Conservation (phyloP, 2,888 invertebrate genomes). For the Meteorus cinctellus region DNA sequence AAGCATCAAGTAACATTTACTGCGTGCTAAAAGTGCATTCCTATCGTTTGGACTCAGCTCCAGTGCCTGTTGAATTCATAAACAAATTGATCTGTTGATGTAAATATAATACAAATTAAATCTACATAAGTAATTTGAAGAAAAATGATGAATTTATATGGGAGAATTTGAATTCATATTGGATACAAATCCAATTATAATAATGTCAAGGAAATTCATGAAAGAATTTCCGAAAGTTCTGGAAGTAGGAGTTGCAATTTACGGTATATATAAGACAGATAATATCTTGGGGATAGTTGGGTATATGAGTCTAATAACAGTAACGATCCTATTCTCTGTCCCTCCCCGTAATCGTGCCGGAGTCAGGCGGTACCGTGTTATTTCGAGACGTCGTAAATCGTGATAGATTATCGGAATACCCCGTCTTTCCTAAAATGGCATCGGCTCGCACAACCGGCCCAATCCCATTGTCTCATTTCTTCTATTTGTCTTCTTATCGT, state of each 20-base stretch:
- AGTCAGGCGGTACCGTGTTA: slow-evolving; percentile 56
- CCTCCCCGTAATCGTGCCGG: slow-evolving; percentile 53
- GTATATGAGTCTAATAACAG: slow-evolving; percentile 51
- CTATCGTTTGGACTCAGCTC: slow-evolving; percentile 90
- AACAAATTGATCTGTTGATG: not conserved
- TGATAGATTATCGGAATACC: slow-evolving; percentile 57
- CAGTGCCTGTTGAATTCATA: slow-evolving; percentile 80
- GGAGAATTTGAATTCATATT: not conserved
- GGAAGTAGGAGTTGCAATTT: slow-evolving; percentile 14
- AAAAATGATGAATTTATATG: slow-evolving; percentile 6
- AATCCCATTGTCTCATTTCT: not conserved
- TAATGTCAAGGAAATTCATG: slow-evolving; percentile 5
- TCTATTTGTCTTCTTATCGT: not conserved
- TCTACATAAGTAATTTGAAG: not conserved
- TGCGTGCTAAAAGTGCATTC: slow-evolving; percentile 89
- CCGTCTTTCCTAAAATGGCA: slow-evolving; percentile 40
- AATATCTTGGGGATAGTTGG: slow-evolving; percentile 7
- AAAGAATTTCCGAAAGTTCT: slow-evolving; percentile 8
- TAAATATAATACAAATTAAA: not conserved
- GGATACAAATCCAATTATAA: slow-evolving; percentile 19
- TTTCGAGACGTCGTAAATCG: slow-evolving; percentile 57
- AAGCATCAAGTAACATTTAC: slow-evolving; percentile 89
- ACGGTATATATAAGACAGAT: not conserved
- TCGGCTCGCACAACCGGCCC: not conserved
- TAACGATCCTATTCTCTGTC: slow-evolving; percentile 42